Evolutionary conservation across 2,888 invertebrate species (phyloP).

Genomic region (Apamea epomidion): DNA sequence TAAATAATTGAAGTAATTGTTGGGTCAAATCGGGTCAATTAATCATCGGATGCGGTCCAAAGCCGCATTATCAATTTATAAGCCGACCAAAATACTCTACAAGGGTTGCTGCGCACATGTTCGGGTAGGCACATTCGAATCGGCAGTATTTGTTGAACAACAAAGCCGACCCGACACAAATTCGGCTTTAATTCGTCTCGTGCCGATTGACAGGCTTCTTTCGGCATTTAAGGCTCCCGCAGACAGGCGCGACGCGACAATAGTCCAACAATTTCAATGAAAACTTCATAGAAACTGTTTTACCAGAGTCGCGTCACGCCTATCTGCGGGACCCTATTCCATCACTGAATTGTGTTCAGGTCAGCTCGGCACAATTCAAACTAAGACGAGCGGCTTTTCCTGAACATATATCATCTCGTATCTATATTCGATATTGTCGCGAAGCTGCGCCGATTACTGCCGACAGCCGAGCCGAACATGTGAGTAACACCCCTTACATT

Average conservation of each 20-base stretch:
- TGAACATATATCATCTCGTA: not conserved
- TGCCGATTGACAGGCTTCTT: not conserved
- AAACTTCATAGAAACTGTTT: not conserved
- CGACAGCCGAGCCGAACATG: not conserved
- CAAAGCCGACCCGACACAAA: not conserved
- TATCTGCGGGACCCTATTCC: too few relatives aligned
- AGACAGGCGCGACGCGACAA: not conserved
- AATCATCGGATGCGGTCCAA: slow-evolving; percentile 84
- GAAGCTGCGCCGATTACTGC: not conserved
- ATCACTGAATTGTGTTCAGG: not conserved
- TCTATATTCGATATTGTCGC: not conserved
- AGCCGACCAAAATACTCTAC: slow-evolving; percentile 78
- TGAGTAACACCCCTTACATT: slow-evolving; percentile 54
- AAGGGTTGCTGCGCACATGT: not conserved
- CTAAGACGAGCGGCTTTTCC: not conserved
- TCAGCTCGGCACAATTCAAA: not conserved
- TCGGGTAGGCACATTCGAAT: not conserved
- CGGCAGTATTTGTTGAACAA: not conserved
- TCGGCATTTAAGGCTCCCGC: not conserved
- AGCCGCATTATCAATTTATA: slow-evolving; percentile 84
- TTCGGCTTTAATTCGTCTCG: not conserved
- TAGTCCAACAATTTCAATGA: not conserved
- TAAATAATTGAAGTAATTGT: slow-evolving; percentile 90
- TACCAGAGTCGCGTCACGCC: not conserved
- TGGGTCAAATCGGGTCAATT: slow-evolving; percentile 88